phyloP scores from a whole-genome alignment of 1,140 invertebrate genomes.

The Drosophila aff. region DNA sequence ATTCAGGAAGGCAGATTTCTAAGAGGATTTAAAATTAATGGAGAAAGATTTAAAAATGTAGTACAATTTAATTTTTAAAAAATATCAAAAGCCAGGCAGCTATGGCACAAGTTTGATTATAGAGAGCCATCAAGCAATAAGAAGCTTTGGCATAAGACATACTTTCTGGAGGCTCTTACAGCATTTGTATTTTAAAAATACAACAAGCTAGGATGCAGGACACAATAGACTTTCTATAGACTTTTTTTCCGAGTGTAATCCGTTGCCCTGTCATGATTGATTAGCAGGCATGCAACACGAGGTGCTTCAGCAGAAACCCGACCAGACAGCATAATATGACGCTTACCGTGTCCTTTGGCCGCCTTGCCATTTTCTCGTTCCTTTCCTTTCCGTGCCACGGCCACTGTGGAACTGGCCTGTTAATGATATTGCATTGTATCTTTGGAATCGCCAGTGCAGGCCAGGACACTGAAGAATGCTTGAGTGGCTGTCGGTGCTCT shows the following conservation, averaged over 20 bases:
- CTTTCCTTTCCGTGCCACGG: constrained; percentile 61
- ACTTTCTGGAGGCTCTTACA: no score
- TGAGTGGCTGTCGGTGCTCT: constrained; percentile 24
- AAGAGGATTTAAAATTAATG: no score
- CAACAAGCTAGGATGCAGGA: no score
- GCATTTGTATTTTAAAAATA: no score
- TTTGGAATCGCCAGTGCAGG: constrained; percentile 61
- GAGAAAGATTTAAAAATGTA: no score
- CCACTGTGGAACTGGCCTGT: constrained; percentile 27
- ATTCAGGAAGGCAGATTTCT: no score
- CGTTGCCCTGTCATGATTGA: constrained; percentile 68
- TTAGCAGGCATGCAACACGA: constrained; percentile 80
- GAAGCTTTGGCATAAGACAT: no score
- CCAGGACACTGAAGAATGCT: constrained; percentile 32
- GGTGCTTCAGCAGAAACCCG: constrained; percentile 72
- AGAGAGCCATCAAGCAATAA: no score
- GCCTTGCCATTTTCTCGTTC: constrained; percentile 1
- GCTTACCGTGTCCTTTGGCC: constrained; percentile 55
- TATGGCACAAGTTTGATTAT: not conserved
- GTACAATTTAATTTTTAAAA: no score
- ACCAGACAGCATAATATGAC: constrained; percentile 74
- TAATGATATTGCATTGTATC: constrained; percentile 58
- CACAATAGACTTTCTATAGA: not conserved
- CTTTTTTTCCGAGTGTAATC: not conserved
- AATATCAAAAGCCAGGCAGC: no score